Percentiles rank a stretch among this genome's conserved stretches.
Evolutionary conservation across 2,797 vertebrate genomes (phyloP).

Genomic region (Onychomys arenicola): DNA sequence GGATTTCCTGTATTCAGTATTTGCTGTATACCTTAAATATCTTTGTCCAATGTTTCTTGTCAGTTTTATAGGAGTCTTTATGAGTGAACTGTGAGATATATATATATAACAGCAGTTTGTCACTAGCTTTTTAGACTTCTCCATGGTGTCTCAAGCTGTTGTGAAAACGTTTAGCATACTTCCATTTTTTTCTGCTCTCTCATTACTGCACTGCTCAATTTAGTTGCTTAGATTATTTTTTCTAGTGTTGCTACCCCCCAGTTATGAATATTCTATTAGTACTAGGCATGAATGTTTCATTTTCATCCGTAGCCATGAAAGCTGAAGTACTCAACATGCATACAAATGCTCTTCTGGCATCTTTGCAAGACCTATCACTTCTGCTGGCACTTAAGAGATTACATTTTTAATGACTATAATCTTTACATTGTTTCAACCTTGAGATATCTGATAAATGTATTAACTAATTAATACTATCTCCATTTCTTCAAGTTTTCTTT

Average conservation of each 20-base stretch:
- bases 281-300: slow-evolving; percentile 13
- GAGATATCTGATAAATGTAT: slow-evolving; percentile 17
- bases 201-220: not conserved
- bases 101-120: not conserved
- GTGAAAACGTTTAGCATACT: slow-evolving; percentile 37
- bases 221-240: slow-evolving; percentile 37
- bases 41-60: slow-evolving; percentile 35
- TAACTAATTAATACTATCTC: not conserved
- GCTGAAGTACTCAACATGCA: not conserved
- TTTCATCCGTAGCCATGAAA: slow-evolving; percentile 27
- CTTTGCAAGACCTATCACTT: slow-evolving; percentile 33
- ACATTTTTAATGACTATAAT: slow-evolving; percentile 9
- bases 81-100: not conserved
- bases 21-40: slow-evolving; percentile 29
- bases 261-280: slow-evolving; percentile 13
- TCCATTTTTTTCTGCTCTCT: not conserved
- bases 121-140: slow-evolving; percentile 26
- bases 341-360: not conserved
- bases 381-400: not conserved
- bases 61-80: not conserved
- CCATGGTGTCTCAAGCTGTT: not conserved
- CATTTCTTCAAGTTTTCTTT: not conserved
- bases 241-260: not conserved
- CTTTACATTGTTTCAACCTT: slow-evolving; percentile 11
- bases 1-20: slow-evolving; percentile 15